Evolutionary conservation across 2,888 invertebrate species (phyloP), one percentile per base, ranked within the genome.

Genomic region (Metopia argyrocephala): DNA sequence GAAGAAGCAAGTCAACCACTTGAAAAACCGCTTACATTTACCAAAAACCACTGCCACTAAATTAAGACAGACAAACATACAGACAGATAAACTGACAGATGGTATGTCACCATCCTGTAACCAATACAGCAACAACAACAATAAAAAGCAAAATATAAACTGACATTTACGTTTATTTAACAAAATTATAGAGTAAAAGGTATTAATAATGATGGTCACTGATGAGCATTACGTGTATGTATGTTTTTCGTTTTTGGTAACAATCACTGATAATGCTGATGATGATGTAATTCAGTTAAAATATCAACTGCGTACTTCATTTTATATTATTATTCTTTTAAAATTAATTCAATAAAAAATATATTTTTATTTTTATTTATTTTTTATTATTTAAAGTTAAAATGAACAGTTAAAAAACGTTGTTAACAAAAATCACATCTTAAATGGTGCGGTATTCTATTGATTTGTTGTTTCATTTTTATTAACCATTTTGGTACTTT

Each of bases 261-360:
- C 38, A 3, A 38, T 38, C 3, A 31, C 12, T 31, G 31, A 12
- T 31, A 18, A 28, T 28, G 48, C 7, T 20, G 15, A 50, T 46
- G 61, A 52, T 75, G 59, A 61, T 52, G 75, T 75, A 50, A 75
- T 52, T 57, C 48, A 15, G 15, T 48, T 57, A 56, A 50, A 66
- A 66, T 65, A 48, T 31, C 64, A 74, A 45, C 12, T 15, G 28
- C 46, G 21, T 46, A 21, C 38, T 38, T 38, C 15, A 12, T 15
- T 38, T 38, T 38, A 2, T 31, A 2, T 38, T 38, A 38, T 38
- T 38, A 38, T 38, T 38, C 38, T 38, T 38, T 1, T 12, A 3
- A 38, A 38, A 15, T 38, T 38, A 12, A 38, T 1, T 38, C 15
- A 15, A 38, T 38, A 38, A 38, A 12, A 15, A 38, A 38, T 9